phyloP scores from a whole-genome alignment of 2,888 invertebrate genomes.

The Caenorhabditis drosophilae region DNA sequence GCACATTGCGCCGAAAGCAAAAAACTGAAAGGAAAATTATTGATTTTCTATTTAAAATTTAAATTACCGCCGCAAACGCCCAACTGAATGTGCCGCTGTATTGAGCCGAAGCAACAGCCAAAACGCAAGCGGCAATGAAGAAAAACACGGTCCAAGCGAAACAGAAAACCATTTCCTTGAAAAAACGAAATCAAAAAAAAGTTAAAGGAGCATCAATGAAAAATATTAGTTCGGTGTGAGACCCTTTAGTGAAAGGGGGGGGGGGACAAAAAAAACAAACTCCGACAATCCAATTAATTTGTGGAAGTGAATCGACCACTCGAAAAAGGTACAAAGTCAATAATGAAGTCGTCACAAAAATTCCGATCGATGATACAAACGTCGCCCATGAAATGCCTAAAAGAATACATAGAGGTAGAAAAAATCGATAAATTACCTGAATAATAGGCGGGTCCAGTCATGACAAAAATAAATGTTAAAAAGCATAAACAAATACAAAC shows the following conservation, averaged over 20 bases:
- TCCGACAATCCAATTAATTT: slow-evolving; percentile 84
- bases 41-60: neutral
- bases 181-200: too few relatives aligned
- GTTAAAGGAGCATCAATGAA: neutral
- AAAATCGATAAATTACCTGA: slow-evolving; percentile 22
- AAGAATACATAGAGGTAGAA: neutral
- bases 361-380: slow-evolving; percentile 78
- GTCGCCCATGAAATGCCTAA: slow-evolving; percentile 75
- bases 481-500: slow-evolving; percentile 76
- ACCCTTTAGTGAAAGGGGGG: neutral
- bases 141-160: slow-evolving; percentile 80
- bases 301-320: slow-evolving; percentile 82
- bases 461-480: slow-evolving; percentile 82
- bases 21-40: slow-evolving; percentile 78
- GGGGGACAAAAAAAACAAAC: slow-evolving; percentile 71
- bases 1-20: slow-evolving; percentile 83
- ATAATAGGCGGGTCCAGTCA: slow-evolving; percentile 73
- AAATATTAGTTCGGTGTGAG: neutral
- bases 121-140: slow-evolving; percentile 79
- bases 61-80: slow-evolving; percentile 80
- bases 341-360: slow-evolving; percentile 84
- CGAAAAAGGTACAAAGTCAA: slow-evolving; percentile 84
- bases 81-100: slow-evolving; percentile 71
- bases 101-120: slow-evolving; percentile 68
- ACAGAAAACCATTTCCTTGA: slow-evolving; percentile 81